Percentiles rank a stretch among this genome's conserved stretches.
Conservation (phyloP, 2,797 vertebrate species). For the Lepidocolaptes lacrymiger region DNA sequence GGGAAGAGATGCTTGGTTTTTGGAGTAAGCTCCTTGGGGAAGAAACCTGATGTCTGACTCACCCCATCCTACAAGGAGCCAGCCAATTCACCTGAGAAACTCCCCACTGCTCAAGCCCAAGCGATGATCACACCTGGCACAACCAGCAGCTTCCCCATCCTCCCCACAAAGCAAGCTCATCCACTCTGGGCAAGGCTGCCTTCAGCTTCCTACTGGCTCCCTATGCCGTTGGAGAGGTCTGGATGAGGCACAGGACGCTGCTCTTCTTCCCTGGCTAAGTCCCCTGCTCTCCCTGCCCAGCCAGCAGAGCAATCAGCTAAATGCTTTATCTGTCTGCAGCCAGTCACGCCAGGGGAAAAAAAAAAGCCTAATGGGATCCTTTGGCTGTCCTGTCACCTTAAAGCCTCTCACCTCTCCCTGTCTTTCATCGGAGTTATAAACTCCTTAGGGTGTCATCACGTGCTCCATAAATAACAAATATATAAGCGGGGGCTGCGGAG, state of each 20-base stretch:
- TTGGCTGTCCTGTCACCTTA: constrained; percentile 35
- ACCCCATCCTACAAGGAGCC: not conserved
- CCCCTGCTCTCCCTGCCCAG: not conserved
- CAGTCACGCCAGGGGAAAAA: not conserved
- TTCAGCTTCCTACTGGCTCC: not conserved
- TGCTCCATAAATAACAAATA: constrained; percentile 64
- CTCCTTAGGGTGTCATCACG: constrained; percentile 62
- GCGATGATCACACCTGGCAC: accelerated
- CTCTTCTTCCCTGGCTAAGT: not conserved
- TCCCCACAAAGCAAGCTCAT: not conserved
- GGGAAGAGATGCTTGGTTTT: not conserved
- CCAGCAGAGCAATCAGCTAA: constrained; percentile 50
- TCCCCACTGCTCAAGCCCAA: not conserved
- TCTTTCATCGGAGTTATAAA: constrained; percentile 57
- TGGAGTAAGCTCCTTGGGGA: not conserved
- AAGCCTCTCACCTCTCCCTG: constrained; percentile 61
- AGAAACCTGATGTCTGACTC: not conserved
- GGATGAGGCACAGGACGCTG: not conserved
- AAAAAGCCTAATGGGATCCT: not conserved
- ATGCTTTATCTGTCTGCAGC: constrained; percentile 57
- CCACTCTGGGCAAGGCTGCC: not conserved
- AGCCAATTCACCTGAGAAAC: not conserved
- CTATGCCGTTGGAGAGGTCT: not conserved
- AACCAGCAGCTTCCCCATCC: not conserved
- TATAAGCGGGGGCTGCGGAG: constrained; percentile 16